phyloP scores from a whole-genome alignment of 2,888 invertebrate genomes.

The Thumatha senex region DNA sequence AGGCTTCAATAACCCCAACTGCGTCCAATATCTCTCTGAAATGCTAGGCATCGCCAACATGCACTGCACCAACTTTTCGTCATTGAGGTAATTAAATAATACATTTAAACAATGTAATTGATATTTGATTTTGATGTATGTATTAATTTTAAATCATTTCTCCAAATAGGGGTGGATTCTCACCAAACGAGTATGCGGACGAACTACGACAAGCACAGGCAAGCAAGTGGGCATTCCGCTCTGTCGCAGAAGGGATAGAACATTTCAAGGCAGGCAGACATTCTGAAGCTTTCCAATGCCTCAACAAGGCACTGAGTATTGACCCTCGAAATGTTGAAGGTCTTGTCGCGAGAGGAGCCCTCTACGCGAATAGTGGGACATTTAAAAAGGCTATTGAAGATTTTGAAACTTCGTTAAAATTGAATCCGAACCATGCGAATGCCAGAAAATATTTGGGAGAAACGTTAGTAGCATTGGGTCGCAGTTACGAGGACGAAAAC shows the following conservation, averaged over 20 bases:
- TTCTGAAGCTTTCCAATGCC: slow-evolving; percentile 96
- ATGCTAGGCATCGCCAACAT: slow-evolving; percentile 88
- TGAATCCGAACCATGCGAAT: slow-evolving; percentile 95
- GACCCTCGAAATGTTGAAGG: slow-evolving; percentile 97
- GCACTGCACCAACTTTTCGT: slow-evolving; percentile 87
- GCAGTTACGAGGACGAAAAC: slow-evolving; percentile 94
- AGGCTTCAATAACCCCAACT: slow-evolving; percentile 95
- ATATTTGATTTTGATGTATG: not conserved
- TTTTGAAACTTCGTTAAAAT: slow-evolving; percentile 94
- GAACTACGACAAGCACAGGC: slow-evolving; percentile 95
- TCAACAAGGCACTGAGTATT: slow-evolving; percentile 96
- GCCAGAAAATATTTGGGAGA: slow-evolving; percentile 97
- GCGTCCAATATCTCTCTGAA: slow-evolving; percentile 91
- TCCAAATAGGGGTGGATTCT: slow-evolving; percentile 86
- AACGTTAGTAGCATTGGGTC: slow-evolving; percentile 94
- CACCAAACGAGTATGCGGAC: slow-evolving; percentile 91
- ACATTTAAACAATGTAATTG: not conserved
- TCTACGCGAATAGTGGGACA: slow-evolving; percentile 96
- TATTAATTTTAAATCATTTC: slow-evolving; percentile 1
- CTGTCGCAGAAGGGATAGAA: slow-evolving; percentile 97
- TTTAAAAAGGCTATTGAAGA: slow-evolving; percentile 97
- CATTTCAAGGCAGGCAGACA: slow-evolving; percentile 96
- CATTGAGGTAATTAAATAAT: slow-evolving; percentile 84
- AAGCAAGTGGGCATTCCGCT: slow-evolving; percentile 96
- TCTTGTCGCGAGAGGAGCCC: slow-evolving; percentile 94